These are phyloP conservation scores for Paramormyrops kingsleyae DNA, from an alignment of 2,113 vertebrate species.

Conservation along the genomic window DNA sequence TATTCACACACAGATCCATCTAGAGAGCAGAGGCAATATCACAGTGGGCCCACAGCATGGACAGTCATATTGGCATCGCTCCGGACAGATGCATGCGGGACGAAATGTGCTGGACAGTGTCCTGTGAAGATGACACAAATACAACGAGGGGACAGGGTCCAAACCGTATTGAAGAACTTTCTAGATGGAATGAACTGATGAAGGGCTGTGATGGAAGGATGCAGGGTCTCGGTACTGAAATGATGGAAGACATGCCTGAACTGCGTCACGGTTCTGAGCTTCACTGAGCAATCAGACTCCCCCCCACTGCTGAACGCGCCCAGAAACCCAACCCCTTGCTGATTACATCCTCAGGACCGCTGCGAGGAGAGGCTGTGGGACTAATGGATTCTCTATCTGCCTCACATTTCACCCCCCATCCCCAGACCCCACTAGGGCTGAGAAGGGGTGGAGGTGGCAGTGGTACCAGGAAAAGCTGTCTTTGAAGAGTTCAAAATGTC, in stretches of 20 bases:
- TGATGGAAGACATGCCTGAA: not conserved
- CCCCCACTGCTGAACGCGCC: not conserved
- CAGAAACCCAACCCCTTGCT: slow-evolving; percentile 2
- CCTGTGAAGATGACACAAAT: not conserved
- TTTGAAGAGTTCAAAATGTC: not conserved
- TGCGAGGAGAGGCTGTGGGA: not conserved
- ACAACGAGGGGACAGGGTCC: not conserved
- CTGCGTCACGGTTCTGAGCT: not conserved
- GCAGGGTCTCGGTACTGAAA: not conserved
- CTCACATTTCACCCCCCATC: not conserved
- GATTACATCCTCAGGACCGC: not conserved
- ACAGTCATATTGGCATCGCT: not conserved
- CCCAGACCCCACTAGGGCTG: not conserved
- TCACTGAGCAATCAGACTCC: not conserved
- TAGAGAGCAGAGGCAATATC: not conserved
- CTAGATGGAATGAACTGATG: not conserved
- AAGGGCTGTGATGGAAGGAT: not conserved
- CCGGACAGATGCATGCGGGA: not conserved
- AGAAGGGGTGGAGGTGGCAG: not conserved
- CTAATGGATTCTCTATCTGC: not conserved
- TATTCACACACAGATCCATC: not conserved
- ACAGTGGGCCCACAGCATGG: not conserved
- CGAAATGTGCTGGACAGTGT: not conserved
- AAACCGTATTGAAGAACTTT: not conserved
- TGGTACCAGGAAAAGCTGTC: not conserved